A percentile compares a stretch with the other conserved stretches of the same genome.
phyloP scores from a whole-genome alignment of 1,140 invertebrate genomes.

The Manduca sexta region DNA sequence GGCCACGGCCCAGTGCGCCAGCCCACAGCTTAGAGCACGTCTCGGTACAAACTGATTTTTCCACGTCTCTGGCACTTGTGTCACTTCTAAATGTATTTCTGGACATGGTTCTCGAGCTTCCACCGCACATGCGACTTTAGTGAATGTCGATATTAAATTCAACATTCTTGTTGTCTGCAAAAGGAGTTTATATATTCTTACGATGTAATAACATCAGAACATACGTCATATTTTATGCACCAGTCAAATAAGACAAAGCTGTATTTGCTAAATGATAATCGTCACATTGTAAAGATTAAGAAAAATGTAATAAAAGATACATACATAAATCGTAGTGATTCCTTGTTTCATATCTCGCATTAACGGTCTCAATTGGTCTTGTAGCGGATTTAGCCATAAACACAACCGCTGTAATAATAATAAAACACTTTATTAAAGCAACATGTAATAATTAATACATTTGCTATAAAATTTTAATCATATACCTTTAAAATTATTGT shows the following conservation, averaged over 20 bases:
- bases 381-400: slow-evolving; percentile 58
- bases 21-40: slow-evolving; percentile 42
- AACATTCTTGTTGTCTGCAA: slow-evolving; percentile 55
- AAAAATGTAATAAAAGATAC: slow-evolving; percentile 17
- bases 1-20: slow-evolving; percentile 52
- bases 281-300: too few species aligned
- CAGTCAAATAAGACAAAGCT: too few species aligned
- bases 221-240: too few species aligned
- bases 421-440: too few species aligned
- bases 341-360: slow-evolving; percentile 60
- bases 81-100: slow-evolving; percentile 37
- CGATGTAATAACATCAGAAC: too few species aligned
- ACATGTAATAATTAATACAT: too few species aligned
- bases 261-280: too few species aligned
- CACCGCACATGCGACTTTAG: slow-evolving; percentile 38
- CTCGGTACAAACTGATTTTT: slow-evolving; percentile 40
- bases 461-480: too few species aligned
- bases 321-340: slow-evolving; percentile 57
- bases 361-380: slow-evolving; percentile 54
- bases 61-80: slow-evolving; percentile 44
- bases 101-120: slow-evolving; percentile 43
- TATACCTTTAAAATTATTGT: slow-evolving; percentile 50
- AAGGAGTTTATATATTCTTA: neutral
- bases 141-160: slow-evolving; percentile 50
- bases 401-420: slow-evolving; percentile 44